A percentile compares a stretch with the other conserved stretches of the same genome.
Evolutionary conservation across 2,888 invertebrate genomes (phyloP).

Genomic region (Girardia tigrina): DNA sequence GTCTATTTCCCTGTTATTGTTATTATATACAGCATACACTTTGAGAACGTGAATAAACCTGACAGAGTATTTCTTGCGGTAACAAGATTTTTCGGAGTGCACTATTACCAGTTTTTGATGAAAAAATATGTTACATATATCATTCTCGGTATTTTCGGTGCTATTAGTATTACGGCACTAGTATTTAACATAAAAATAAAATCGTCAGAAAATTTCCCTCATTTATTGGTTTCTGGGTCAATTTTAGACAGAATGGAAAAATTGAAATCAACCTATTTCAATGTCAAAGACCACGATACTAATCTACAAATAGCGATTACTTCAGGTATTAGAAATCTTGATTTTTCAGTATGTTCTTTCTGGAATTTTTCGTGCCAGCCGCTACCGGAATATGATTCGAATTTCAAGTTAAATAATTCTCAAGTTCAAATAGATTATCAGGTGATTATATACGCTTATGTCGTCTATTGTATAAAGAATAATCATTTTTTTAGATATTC

Average conservation of each 20-base stretch:
- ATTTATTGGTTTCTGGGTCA: background rate
- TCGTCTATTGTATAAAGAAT: no score
- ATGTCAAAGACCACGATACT: background rate
- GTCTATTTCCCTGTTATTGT: constrained; percentile 38
- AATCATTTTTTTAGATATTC: no score
- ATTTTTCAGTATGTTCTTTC: background rate
- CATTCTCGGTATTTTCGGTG: background rate
- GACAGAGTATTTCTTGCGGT: background rate
- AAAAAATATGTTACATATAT: background rate
- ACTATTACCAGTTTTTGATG: background rate
- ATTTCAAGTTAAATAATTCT: background rate
- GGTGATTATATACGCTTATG: no score
- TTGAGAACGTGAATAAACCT: background rate
- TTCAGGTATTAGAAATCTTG: background rate
- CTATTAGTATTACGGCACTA: background rate
- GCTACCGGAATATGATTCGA: background rate
- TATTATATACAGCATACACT: constrained; percentile 34
- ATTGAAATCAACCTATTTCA: background rate
- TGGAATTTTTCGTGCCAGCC: background rate
- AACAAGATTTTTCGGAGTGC: background rate
- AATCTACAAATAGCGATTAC: background rate
- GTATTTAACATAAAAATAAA: background rate
- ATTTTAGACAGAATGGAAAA: background rate
- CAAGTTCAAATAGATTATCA: background rate
- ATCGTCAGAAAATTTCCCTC: background rate